Conservation (phyloP, 1,140 invertebrate species). For the Drosophila erecta region DNA sequence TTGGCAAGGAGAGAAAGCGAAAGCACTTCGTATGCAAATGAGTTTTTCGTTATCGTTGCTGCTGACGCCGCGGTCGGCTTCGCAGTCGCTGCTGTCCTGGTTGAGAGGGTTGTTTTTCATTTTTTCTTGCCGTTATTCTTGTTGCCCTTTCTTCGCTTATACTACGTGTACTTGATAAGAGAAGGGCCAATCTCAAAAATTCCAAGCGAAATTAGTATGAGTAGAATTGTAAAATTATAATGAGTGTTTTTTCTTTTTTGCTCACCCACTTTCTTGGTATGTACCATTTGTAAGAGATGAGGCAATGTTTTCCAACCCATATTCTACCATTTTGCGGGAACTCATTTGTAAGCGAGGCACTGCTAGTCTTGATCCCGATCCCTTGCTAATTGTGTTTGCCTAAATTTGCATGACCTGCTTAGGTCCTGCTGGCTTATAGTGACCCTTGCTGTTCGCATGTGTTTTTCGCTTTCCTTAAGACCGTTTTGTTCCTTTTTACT, state of each 20-base stretch:
- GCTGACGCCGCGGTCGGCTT: slow-evolving; percentile 29
- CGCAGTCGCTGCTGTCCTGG: slow-evolving; percentile 21
- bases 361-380: slow-evolving; percentile 46
- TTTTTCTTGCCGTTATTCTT: slow-evolving; percentile 19
- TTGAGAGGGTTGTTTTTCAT: slow-evolving; percentile 73
- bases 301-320: slow-evolving; percentile 7
- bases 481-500: slow-evolving; percentile 8
- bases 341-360: neutral
- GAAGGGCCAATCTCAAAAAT: slow-evolving; percentile 56
- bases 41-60: slow-evolving; percentile 77
- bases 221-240: slow-evolving; percentile 66
- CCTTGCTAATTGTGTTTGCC: slow-evolving; percentile 51
- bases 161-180: slow-evolving; percentile 47
- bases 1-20: slow-evolving; percentile 68
- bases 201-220: slow-evolving; percentile 57
- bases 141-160: slow-evolving; percentile 7
- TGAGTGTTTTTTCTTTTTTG: slow-evolving; percentile 46
- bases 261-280: slow-evolving; percentile 1
- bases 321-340: slow-evolving; percentile 51
- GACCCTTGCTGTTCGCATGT: neutral
- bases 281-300: slow-evolving; percentile 34
- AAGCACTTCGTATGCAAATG: slow-evolving; percentile 84
- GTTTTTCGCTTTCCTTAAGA: neutral
- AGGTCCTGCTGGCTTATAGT: slow-evolving; percentile 41
- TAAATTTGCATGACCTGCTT: slow-evolving; percentile 63